Base-by-base conservation (phyloP, 2,888 invertebrate species). In the Eledone cirrhosa region DNA sequence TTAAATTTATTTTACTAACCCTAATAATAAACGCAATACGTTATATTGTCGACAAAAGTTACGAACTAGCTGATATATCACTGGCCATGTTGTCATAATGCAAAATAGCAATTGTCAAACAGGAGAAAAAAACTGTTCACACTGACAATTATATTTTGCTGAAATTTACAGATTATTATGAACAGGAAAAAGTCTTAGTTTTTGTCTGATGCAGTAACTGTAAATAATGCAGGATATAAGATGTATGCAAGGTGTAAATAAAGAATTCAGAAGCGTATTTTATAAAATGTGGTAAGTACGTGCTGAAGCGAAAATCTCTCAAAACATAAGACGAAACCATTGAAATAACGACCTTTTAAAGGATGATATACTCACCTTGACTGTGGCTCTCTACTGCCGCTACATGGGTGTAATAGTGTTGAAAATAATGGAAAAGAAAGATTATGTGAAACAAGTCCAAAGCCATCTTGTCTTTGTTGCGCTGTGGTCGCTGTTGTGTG, bases 361-460 rank as follows among this genome's bases (percentile, higher is more conserved):
- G 33, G 19, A 19, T 29, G 59, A 77, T 78, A 75, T 80, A 48
- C 85, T 83, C 88, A 90, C 90, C 90, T 89, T 90, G 90, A 81
- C 88, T 88, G 82, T 89, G 89, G 82, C 89, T 88, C 85, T 90
- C 90, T 82, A 88, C 87, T 82, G 87, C 85, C 24, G 72, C 72
- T 72, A 72, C 33, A 72, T 72, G 31, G 31, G n/a, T 72, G 72
- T 72, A 72, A 82, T 86, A 85, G 81, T 85, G 86, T 82, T 87
- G 87, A 80, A 90, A 83, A 81, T 87, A 85, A 83, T 89, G 89
- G 82, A 89, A 84, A 83, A 90, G 82, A 79, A 90, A 82, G 82
- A 90, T 83, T 85, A 88, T 84, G 85, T 85, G 88, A 85, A 86
- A 85, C 85, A 86, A 84, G 81, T 86, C 84, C 86, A 82, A 84